phyloP scores from a whole-genome alignment of 92 coral and sea anemone species.

The Desmophyllum pertusum region DNA sequence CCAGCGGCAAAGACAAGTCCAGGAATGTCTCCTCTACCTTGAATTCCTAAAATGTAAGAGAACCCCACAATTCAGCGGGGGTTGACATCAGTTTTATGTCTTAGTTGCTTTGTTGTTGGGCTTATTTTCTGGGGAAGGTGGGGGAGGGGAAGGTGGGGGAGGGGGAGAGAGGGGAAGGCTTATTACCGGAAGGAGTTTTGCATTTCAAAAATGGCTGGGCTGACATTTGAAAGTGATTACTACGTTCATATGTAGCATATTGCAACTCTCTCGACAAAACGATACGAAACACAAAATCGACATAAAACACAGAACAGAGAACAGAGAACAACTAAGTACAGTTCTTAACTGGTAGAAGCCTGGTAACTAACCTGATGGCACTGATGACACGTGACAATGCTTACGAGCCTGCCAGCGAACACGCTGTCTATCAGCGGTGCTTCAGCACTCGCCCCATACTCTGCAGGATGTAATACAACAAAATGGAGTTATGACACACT shows the following conservation, averaged over 20 bases:
- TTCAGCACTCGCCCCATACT: slow-evolving; percentile 66
- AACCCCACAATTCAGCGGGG: too few relatives aligned
- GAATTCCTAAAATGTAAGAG: slow-evolving; percentile 66
- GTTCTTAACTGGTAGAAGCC: not conserved
- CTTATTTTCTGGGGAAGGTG: not conserved
- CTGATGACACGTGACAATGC: slow-evolving; percentile 84
- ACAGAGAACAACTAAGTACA: not conserved
- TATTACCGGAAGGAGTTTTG: too few relatives aligned
- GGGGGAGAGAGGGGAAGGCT: too few relatives aligned
- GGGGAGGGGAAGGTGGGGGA: too few relatives aligned
- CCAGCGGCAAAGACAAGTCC: slow-evolving; percentile 87
- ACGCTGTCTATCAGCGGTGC: slow-evolving; percentile 89
- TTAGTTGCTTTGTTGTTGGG: too few relatives aligned
- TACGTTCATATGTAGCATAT: too few relatives aligned
- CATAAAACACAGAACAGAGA: too few relatives aligned
- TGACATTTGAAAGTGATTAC: too few relatives aligned
- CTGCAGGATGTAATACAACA: slow-evolving; percentile 48
- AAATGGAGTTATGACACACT: not conserved
- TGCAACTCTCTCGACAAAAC: too few relatives aligned
- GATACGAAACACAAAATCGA: too few relatives aligned
- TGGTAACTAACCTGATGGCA: slow-evolving; percentile 77
- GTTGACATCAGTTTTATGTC: too few relatives aligned
- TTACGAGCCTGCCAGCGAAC: slow-evolving; percentile 90
- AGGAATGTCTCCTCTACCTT: slow-evolving; percentile 83
- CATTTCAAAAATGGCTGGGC: too few relatives aligned